Evolutionary conservation across 2,113 vertebrate genomes (phyloP), one percentile per base, ranked within the genome.

Genomic region (Orientallactaga bullata): DNA sequence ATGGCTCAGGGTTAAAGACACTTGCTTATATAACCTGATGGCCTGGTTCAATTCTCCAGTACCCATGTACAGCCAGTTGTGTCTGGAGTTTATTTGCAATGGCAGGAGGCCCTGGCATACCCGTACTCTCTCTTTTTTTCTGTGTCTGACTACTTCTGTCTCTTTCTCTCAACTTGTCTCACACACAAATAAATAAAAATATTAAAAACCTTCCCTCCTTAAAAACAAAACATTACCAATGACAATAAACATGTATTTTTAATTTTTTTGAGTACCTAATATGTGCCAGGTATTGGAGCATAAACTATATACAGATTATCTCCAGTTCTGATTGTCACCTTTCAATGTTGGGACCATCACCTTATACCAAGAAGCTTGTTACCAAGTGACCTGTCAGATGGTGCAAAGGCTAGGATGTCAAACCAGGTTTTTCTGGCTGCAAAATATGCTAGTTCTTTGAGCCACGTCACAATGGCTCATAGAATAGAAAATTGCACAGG

Each of bases 221-320:
- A 68, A 79, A 51, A 84, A 68, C 39, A 69, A n/a, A 84, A 35
- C 12, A 16, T 60, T 81, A 78, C 8, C 55, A 24, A 76, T 66
- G 66, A 83, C 68, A 3, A 23, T 76, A 8, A 72, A 94, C 72
- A 55, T 16, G n/a, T 30, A 18, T 69, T 68, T 66, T 66, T 81
- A 71, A 55, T 8, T 78, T 95, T 60, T 71, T 42, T 79, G 76
- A 89, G 26, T 76, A 86, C 8, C 60, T 89, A 83, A 23, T 73
- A 51, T 69, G 35, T 82, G 24, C 42, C 51, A 88, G 80, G 17
- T 28, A n/a, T 24, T 74, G 42, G 1, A 35, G 32, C 6, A 47
- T 72, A 20, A 65, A 23, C 3, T 80, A 0, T 60, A 37, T 42
- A 5, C 42, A 68, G 76, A 74, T 73, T 74, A 30, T 68, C 35